Conservation (phyloP, 2,797 vertebrate species). For the Hipposideros larvatus region DNA sequence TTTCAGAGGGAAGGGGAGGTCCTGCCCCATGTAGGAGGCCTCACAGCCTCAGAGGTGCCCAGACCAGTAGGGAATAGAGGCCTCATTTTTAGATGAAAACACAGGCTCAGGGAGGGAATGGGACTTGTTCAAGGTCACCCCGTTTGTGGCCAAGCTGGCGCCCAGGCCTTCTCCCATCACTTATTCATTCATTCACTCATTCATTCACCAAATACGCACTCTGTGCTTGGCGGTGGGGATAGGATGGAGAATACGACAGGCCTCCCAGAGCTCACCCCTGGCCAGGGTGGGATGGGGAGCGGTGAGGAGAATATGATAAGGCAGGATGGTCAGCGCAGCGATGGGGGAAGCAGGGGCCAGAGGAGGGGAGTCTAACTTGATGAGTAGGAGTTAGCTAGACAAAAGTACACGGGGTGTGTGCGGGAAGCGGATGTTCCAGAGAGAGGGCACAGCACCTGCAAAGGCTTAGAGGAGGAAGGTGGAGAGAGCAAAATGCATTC, state of each 20-base stretch:
- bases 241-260: rapidly evolving
- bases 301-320: background rate
- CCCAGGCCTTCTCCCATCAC: background rate
- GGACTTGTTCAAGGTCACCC: background rate
- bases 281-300: background rate
- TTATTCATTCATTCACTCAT: background rate
- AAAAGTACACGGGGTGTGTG: rapidly evolving
- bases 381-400: background rate
- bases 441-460: background rate
- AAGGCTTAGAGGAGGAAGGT: background rate
- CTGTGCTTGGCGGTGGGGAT: background rate
- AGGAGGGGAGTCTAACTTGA: background rate
- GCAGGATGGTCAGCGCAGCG: background rate
- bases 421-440: too few species aligned
- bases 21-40: background rate
- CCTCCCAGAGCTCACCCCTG: background rate
- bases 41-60: background rate
- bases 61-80: rapidly evolving
- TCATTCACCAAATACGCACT: background rate
- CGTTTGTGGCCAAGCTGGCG: background rate
- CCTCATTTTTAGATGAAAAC: background rate
- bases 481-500: background rate
- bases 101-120: background rate
- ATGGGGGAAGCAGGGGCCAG: background rate
- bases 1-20: background rate